These are phyloP conservation scores for Psittacus erithacus DNA, from an alignment of 2,113 vertebrate genomes.

Conservation along the genomic window DNA sequence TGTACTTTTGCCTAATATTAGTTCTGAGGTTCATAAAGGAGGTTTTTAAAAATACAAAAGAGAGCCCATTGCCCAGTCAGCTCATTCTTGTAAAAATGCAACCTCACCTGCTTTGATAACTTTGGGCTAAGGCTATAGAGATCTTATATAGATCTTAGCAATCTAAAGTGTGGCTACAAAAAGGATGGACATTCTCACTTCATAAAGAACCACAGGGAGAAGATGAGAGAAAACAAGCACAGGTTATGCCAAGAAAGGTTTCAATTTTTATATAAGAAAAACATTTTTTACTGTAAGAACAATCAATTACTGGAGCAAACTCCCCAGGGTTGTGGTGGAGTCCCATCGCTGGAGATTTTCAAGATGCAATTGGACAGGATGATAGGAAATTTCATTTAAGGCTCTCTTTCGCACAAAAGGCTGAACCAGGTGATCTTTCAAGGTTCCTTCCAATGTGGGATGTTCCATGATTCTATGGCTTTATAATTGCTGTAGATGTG, in stretches of 20 bases:
- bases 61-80: background rate
- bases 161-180: background rate
- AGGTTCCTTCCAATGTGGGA: background rate
- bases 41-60: background rate
- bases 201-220: background rate
- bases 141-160: background rate
- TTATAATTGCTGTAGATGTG: background rate
- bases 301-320: background rate
- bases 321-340: background rate
- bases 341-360: background rate
- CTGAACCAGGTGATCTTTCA: background rate
- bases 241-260: background rate
- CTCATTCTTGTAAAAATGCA: background rate
- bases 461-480: background rate
- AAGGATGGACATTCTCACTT: background rate
- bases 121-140: background rate
- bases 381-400: background rate
- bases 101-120: background rate
- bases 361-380: background rate
- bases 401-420: background rate
- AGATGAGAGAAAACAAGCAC: background rate
- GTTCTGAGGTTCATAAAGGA: background rate
- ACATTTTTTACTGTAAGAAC: background rate
- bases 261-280: background rate
- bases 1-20: background rate